Evolutionary conservation across 2,888 invertebrate genomes (phyloP).

Genomic region (Drosophila parthenogenetica): DNA sequence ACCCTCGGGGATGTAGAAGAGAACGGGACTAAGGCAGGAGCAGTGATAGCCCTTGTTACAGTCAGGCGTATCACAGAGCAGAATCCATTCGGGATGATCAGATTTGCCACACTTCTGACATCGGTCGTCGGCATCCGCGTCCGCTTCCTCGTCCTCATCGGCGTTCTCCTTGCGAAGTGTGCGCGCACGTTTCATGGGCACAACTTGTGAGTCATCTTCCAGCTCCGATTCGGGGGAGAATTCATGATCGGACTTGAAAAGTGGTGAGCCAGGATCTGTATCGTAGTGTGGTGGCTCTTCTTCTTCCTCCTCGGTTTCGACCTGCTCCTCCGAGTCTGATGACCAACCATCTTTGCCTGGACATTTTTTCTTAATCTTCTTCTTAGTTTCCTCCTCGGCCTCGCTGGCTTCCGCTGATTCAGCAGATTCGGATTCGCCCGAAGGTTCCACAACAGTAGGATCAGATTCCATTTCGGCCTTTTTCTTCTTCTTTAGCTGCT

Average conservation of each 20-base stretch:
- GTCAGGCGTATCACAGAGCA: constrained; percentile 92
- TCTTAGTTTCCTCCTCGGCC: constrained; percentile 81
- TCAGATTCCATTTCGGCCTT: constrained; percentile 84
- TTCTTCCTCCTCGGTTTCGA: constrained; percentile 85
- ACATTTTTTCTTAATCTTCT: constrained; percentile 84
- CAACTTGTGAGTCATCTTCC: constrained; percentile 87
- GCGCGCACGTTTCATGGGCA: constrained; percentile 92
- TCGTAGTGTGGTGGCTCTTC: constrained; percentile 86
- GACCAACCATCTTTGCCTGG: constrained; percentile 84
- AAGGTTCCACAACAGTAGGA: constrained; percentile 79
- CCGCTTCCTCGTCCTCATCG: constrained; percentile 69
- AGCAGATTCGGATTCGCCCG: constrained; percentile 70
- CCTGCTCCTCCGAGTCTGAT: constrained; percentile 85
- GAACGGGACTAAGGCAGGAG: constrained; percentile 95
- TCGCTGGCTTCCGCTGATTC: constrained; percentile 75
- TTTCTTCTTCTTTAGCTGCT: constrained; percentile 87
- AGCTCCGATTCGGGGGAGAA: constrained; percentile 96
- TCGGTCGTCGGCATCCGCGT: constrained; percentile 88
- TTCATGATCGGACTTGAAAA: constrained; percentile 94
- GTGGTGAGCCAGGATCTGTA: constrained; percentile 86
- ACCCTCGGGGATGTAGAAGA: constrained; percentile 97
- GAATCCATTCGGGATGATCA: constrained; percentile 98
- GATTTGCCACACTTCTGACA: constrained; percentile 96
- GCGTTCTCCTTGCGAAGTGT: constrained; percentile 92
- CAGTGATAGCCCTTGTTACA: constrained; percentile 99